These are phyloP conservation scores for Poeciliopsis retropinna DNA, from an alignment of 2,113 vertebrate species.

Conservation along the genomic window DNA sequence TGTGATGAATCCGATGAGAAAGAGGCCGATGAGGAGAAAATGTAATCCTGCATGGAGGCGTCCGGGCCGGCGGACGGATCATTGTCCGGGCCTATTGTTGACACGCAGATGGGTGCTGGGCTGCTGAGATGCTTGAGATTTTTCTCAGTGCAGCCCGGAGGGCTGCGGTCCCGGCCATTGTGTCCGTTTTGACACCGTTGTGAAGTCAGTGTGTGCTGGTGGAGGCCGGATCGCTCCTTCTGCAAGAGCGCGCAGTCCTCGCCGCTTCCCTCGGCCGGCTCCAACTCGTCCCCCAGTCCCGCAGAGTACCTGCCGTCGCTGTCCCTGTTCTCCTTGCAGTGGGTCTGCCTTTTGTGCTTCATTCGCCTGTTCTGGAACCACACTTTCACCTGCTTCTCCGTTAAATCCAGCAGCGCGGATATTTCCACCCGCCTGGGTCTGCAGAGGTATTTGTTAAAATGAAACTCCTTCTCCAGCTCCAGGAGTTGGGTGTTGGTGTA, in stretches of 20 bases:
- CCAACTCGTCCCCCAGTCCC: conserved; percentile 83
- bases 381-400: conserved; percentile 98
- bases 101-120: conserved; percentile 89
- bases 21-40: conserved; percentile 89
- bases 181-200: conserved; percentile 87
- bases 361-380: conserved; percentile 99
- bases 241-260: conserved; percentile 87
- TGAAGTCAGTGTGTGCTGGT: conserved; percentile 87
- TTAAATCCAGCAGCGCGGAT: conserved; percentile 92
- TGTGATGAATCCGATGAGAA: conserved; percentile 91
- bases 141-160: conserved; percentile 94
- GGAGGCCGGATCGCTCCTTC: conserved; percentile 81
- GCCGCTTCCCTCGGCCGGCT: conserved; percentile 82
- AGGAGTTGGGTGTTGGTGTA: conserved; percentile 98
- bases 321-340: conserved; percentile 96
- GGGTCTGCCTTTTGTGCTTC: conserved; percentile 98
- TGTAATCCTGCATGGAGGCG: conserved; percentile 90
- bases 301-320: conserved; percentile 88
- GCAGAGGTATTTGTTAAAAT: conserved; percentile 99
- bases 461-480: conserved; percentile 99
- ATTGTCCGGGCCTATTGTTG: conserved; percentile 97
- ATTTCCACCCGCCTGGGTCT: conserved; percentile 96
- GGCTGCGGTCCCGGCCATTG: conserved; percentile 90
- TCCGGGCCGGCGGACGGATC: conserved; percentile 88
- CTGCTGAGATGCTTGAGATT: conserved; percentile 96